These are phyloP conservation scores for Podarcis raffonei DNA, from an alignment of 2,113 vertebrate genomes.

Conservation along the genomic window DNA sequence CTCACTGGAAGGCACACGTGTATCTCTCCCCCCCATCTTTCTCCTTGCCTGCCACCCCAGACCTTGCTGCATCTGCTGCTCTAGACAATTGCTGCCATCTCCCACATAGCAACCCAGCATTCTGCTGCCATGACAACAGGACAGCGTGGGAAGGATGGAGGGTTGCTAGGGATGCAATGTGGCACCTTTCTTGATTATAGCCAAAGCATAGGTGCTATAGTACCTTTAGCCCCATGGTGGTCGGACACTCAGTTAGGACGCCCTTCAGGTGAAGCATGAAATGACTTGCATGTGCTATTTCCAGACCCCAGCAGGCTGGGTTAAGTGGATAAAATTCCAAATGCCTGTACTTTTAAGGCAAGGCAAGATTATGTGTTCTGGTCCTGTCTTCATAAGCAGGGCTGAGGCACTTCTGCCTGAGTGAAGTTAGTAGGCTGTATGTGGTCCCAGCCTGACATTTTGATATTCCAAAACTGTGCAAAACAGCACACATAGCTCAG, in stretches of 20 bases:
- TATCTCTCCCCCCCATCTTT: constrained; percentile 44
- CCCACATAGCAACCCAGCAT: constrained; percentile 18
- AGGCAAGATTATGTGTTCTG: neutral
- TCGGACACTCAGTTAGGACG: neutral
- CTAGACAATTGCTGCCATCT: constrained; percentile 45
- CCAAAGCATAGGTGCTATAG: neutral
- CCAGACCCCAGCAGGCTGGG: neutral
- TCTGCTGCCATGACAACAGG: constrained; percentile 36
- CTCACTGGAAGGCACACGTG: neutral
- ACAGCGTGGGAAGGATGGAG: constrained; percentile 34
- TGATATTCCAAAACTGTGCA: neutral
- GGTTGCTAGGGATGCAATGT: constrained; percentile 21
- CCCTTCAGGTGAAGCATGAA: neutral
- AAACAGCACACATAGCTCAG: neutral
- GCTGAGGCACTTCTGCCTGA: neutral
- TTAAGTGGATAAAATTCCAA: neutral
- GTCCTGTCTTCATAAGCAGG: neutral
- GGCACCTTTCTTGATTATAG: constrained; percentile 12
- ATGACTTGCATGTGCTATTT: neutral
- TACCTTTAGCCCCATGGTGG: neutral
- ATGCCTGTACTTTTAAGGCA: neutral
- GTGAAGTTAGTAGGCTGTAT: no score
- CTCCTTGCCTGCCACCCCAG: constrained; percentile 49
- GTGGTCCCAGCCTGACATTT: neutral
- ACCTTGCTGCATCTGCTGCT: constrained; percentile 42